Conservation (phyloP, 2,113 vertebrate genomes). For the Tenebrosternarchus preto region DNA sequence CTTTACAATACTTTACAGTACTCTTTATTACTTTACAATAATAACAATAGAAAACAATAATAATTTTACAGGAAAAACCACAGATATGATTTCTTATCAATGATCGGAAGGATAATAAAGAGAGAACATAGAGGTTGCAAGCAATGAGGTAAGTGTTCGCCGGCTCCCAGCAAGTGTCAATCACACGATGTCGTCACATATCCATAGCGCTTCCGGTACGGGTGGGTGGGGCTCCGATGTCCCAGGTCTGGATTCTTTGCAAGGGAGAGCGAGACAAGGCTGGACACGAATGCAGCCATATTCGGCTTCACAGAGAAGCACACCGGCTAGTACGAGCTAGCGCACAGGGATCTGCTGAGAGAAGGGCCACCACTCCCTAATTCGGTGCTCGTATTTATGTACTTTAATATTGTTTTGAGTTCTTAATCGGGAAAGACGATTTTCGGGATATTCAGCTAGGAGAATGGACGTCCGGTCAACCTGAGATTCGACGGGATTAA, state of each 20-base stretch:
- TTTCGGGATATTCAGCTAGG: slow-evolving; percentile 2
- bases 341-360: slow-evolving; percentile 20
- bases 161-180: slow-evolving; percentile 64
- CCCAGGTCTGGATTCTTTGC: slow-evolving; percentile 61
- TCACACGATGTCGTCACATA: slow-evolving; percentile 70
- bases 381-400: background rate
- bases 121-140: background rate
- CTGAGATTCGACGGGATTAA: slow-evolving; percentile 63
- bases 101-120: too few relatives aligned
- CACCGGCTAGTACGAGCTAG: slow-evolving; percentile 46
- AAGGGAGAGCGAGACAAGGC: slow-evolving; percentile 56
- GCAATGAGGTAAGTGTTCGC: slow-evolving; percentile 63
- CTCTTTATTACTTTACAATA: too few relatives aligned
- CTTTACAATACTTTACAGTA: too few relatives aligned
- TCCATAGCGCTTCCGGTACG: slow-evolving; percentile 69
- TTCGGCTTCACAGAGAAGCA: slow-evolving; percentile 49
- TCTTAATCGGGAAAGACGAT: background rate
- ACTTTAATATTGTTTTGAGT: background rate
- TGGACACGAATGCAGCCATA: slow-evolving; percentile 62
- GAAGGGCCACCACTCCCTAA: slow-evolving; percentile 27
- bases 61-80: too few relatives aligned
- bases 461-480: slow-evolving; percentile 61
- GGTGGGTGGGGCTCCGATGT: slow-evolving; percentile 65
- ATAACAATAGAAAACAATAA: too few relatives aligned
- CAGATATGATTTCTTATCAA: too few relatives aligned